phyloP scores from a whole-genome alignment of 2,797 vertebrate species.

The Siniperca scherzeri region DNA sequence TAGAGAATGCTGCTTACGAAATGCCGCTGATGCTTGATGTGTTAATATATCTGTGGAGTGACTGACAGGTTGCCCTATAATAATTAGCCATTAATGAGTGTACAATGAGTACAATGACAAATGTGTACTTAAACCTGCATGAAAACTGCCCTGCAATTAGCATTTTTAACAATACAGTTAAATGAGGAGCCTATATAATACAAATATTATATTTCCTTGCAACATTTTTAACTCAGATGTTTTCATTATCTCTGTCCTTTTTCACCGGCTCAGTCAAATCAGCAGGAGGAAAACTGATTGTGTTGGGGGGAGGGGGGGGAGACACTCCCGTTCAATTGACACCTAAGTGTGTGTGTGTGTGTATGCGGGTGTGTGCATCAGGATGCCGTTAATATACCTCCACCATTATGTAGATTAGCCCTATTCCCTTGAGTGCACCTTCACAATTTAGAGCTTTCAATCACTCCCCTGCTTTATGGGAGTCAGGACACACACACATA shows the following conservation, averaged over 20 bases:
- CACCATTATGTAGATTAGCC: conserved; percentile 83
- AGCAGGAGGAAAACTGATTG: conserved; percentile 20
- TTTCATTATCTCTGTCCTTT: conserved; percentile 12
- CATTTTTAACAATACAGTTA: not conserved
- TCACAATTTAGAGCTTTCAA: conserved; percentile 77
- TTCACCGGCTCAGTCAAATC: conserved; percentile 15
- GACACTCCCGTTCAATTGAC: conserved; percentile 31
- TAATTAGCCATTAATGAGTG: conserved; percentile 7
- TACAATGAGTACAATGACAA: not conserved
- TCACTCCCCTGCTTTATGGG: conserved; percentile 69
- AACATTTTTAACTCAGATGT: conserved; percentile 5
- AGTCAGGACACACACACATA: conserved; percentile 42
- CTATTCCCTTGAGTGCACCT: conserved; percentile 79
- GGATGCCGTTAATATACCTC: conserved; percentile 69
- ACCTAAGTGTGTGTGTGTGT: conserved; percentile 28
- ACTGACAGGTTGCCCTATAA: not conserved
- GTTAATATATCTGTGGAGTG: conserved; percentile 16
- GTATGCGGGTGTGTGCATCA: conserved; percentile 30
- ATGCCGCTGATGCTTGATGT: conserved; percentile 22
- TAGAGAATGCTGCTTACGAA: conserved; percentile 8
- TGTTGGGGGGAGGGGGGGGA: conserved; percentile 24
- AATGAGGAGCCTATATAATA: not conserved
- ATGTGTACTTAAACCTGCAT: not conserved
- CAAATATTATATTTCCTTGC: not conserved
- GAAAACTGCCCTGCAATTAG: not conserved